Conservation (phyloP, 2,888 invertebrate genomes). For the Ochropacha duplaris region DNA sequence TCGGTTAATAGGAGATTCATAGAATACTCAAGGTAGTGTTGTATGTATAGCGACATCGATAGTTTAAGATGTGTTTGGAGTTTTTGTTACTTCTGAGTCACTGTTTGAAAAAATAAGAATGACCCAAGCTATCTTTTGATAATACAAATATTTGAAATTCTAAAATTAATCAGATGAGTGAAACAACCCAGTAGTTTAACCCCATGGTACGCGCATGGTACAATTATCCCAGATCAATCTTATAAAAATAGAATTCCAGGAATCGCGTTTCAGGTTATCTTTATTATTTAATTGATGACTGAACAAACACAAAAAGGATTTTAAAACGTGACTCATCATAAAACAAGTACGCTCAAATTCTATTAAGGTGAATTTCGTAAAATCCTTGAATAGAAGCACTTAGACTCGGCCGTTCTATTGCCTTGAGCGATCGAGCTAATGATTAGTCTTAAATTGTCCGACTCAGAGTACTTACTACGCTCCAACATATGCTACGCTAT, state of each 20-base stretch:
- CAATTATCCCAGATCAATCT: no score
- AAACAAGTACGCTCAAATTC: not conserved
- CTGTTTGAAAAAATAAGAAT: no score
- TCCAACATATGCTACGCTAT: not conserved
- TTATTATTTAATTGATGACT: not conserved
- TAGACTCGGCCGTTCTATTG: conserved; percentile 54
- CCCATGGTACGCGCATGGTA: no score
- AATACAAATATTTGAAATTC: not conserved
- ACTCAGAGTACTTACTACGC: conserved; percentile 19
- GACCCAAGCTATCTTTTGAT: no score
- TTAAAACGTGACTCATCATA: not conserved
- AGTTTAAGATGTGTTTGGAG: no score
- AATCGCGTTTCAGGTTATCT: not conserved
- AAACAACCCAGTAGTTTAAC: no score
- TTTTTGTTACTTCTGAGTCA: no score
- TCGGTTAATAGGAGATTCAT: no score
- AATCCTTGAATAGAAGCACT: conserved; percentile 27
- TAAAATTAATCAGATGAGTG: not conserved
- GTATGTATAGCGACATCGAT: no score
- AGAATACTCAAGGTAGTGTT: no score
- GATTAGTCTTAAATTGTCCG: conserved; percentile 54
- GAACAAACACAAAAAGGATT: not conserved
- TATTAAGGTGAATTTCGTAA: not conserved
- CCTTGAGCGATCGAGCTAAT: conserved; percentile 70
- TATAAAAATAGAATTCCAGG: not conserved